A percentile compares a stretch with the other conserved stretches of the same genome.
Conservation (phyloP, 2,113 vertebrate species). For the Pycnonotus jocosus region DNA sequence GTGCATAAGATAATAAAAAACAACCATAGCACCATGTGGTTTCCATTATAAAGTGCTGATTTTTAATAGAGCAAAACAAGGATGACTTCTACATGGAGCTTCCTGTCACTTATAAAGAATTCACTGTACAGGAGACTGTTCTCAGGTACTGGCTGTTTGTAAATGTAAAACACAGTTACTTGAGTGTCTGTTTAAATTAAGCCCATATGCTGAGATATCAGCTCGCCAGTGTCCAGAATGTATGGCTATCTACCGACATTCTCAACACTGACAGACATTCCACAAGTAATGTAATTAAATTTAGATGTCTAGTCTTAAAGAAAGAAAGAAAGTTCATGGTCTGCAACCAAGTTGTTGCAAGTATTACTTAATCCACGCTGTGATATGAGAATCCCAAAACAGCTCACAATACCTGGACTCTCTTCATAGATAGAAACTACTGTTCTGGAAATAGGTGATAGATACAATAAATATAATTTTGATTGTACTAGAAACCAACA, state of each 20-base stretch:
- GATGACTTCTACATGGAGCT: not conserved
- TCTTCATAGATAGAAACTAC: not conserved
- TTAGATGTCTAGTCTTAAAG: not conserved
- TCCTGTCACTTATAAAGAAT: not conserved
- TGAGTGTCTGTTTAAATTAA: slow-evolving; percentile 29
- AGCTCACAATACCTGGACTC: not conserved
- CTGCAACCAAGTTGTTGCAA: not conserved
- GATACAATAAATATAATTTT: not conserved
- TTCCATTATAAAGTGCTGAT: slow-evolving; percentile 13
- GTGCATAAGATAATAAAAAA: not conserved
- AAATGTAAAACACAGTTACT: slow-evolving; percentile 21
- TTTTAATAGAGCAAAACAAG: slow-evolving; percentile 3
- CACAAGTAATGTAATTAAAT: not conserved
- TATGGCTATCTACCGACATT: not conserved
- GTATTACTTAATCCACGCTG: not conserved
- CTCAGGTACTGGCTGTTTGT: slow-evolving; percentile 18
- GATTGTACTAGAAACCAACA: not conserved
- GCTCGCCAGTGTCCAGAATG: not conserved
- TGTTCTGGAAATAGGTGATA: not conserved
- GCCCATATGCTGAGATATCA: not conserved
- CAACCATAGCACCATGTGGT: not conserved
- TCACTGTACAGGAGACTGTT: not conserved
- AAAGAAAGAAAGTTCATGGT: not conserved
- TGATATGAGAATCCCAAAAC: not conserved
- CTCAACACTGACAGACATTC: not conserved